Evolutionary conservation across 2,888 invertebrate genomes (phyloP), one percentile per base, ranked within the genome.

Genomic region (Lissonota sp.): DNA sequence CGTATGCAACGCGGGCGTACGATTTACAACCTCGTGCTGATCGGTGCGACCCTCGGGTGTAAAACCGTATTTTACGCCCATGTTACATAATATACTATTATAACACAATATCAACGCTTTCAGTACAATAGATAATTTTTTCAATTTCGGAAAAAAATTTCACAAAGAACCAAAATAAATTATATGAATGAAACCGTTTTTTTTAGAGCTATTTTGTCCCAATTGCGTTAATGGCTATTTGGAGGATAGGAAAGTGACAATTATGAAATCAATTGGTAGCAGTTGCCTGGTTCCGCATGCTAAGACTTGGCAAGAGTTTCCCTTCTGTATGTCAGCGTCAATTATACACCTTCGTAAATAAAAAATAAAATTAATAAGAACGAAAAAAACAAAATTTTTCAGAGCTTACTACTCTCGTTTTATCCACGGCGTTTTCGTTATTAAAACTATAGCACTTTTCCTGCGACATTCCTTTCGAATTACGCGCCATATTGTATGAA

Each of bases 341-440:
- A 53, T 60, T 60, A 53, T 53, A 60, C 26, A 75, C 42, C 51
- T 49, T 60, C 51, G 51, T 75, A 44, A 53, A 75, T 75, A 67
- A 67, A 60, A 4, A 75, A 53, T 6, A 42, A 51, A 49, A 66
- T 60, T 26, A 51, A 58, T 40, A 16, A n/a, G 16, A 66, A 51
- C 26, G 42, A 53, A 10, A 26, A 37, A 64, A 7, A 14, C 10
- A 42, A 4, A 0, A 53, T 12, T 39, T 7, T 49, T 39, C 40
- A 16, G 58, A 10, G 4, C 26, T 26, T 26, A 26, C 3, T 26
- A 3, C 26, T 3, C 26, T 26, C 14, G 42, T 44, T 16, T 57
- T 3, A 14, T 57, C 44, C 42, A 14, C 1, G 26, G 26, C 26
- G n/a, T 58, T 26, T 6, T 37, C 16, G 37, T 12, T 53, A 14